A percentile compares a stretch with the other conserved stretches of the same genome.
phyloP scores from a whole-genome alignment of 2,888 invertebrate species.

The Calliopum simillimum region DNA sequence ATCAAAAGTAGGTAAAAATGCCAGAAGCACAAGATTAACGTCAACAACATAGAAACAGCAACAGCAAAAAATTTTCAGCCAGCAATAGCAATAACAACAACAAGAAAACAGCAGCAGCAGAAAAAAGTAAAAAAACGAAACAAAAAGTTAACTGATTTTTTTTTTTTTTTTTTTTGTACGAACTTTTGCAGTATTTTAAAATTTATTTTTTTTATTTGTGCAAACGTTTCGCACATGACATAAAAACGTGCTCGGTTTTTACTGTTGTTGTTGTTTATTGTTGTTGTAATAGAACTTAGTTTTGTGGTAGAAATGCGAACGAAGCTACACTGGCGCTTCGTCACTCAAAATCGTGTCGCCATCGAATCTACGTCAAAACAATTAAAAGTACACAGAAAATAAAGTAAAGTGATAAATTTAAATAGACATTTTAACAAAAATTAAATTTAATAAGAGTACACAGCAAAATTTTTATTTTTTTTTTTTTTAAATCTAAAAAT shows the following conservation, averaged over 20 bases:
- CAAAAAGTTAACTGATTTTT: slow-evolving; percentile 29
- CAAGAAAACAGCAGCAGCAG: background rate
- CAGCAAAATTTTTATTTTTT: too few relatives aligned
- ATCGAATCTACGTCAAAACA: too few relatives aligned
- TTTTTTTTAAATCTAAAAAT: too few relatives aligned
- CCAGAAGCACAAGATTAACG: slow-evolving; percentile 7
- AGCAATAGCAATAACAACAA: slow-evolving; percentile 16
- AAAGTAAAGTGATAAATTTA: too few relatives aligned
- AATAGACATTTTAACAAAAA: too few relatives aligned
- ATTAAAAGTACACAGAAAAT: too few relatives aligned
- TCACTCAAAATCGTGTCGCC: too few relatives aligned
- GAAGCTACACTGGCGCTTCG: too few relatives aligned
- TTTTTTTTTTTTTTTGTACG: slow-evolving; percentile 11
- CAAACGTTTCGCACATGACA: slow-evolving; percentile 35
- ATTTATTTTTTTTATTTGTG: background rate
- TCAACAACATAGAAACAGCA: background rate
- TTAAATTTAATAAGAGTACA: too few relatives aligned
- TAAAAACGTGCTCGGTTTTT: slow-evolving; percentile 35
- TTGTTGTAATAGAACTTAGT: background rate
- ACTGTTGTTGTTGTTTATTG: slow-evolving; percentile 10
- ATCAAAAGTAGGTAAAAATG: slow-evolving; percentile 17
- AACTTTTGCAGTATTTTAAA: slow-evolving; percentile 8
- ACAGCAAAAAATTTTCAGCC: slow-evolving; percentile 11
- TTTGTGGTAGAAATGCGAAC: background rate
- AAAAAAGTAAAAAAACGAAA: slow-evolving; percentile 28